A percentile compares a stretch with the other conserved stretches of the same genome.
These are phyloP conservation scores for Dascillus cervinus DNA, from an alignment of 2,888 invertebrate species.

Conservation along the genomic window DNA sequence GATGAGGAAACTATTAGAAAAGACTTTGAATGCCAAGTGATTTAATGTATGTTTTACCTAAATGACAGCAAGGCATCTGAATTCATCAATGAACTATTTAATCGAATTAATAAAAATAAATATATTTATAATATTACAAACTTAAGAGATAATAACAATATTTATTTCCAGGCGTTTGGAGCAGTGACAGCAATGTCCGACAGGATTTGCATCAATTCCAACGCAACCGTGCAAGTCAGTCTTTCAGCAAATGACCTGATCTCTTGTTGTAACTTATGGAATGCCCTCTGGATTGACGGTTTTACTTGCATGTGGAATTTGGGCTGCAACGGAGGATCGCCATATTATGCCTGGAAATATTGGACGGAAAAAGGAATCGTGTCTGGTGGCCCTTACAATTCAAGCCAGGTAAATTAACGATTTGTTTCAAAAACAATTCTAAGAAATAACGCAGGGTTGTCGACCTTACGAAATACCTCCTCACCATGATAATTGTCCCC, in stretches of 20 bases:
- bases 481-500: constrained; percentile 77
- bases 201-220: constrained; percentile 70
- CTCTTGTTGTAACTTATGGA: no score
- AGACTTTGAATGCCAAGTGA: no score
- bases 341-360: background rate
- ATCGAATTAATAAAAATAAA: no score
- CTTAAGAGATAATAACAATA: no score
- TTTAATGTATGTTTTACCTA: no score
- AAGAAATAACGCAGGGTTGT: constrained; percentile 55
- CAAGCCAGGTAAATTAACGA: background rate
- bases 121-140: no score
- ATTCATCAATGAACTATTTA: no score
- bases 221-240: constrained; percentile 58
- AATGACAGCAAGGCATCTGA: no score
- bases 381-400: background rate
- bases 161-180: constrained; percentile 76
- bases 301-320: no score
- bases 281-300: no score
- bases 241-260: constrained; percentile 76
- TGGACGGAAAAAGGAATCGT: background rate
- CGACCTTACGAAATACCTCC: constrained; percentile 77
- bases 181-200: constrained; percentile 85
- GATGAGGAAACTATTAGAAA: no score
- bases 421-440: no score
- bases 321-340: background rate